phyloP scores from a whole-genome alignment of 2,797 vertebrate genomes.

The Apogon hyalosoma region DNA sequence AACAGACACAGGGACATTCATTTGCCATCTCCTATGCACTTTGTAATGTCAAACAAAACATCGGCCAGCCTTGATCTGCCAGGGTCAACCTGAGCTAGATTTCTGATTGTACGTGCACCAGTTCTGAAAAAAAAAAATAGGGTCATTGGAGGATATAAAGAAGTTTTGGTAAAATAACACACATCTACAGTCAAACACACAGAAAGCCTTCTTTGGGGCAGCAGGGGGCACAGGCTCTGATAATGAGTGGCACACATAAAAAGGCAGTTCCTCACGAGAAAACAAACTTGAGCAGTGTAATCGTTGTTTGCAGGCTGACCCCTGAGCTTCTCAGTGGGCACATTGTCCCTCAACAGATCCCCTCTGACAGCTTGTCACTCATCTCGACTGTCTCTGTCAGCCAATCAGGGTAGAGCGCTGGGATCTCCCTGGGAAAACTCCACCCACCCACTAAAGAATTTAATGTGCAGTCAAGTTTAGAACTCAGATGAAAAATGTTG shows the following conservation, averaged over 20 bases:
- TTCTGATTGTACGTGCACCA: slow-evolving; percentile 68
- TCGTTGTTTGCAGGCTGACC: slow-evolving; percentile 78
- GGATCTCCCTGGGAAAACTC: slow-evolving; percentile 46
- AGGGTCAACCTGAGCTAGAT: slow-evolving; percentile 69
- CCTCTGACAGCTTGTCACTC: slow-evolving; percentile 73
- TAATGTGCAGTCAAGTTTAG: slow-evolving; percentile 50
- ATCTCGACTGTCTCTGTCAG: slow-evolving; percentile 40
- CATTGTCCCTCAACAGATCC: slow-evolving; percentile 70
- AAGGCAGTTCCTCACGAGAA: slow-evolving; percentile 67
- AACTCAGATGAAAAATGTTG: slow-evolving; percentile 46
- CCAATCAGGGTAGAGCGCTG: slow-evolving; percentile 50
- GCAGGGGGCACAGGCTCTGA: slow-evolving; percentile 57
- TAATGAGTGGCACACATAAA: slow-evolving; percentile 82
- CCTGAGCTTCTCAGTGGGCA: slow-evolving; percentile 64
- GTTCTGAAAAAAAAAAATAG: slow-evolving; percentile 60
- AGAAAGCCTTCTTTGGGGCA: slow-evolving; percentile 64
- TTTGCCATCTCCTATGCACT: slow-evolving; percentile 28
- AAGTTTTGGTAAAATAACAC: slow-evolving; percentile 52
- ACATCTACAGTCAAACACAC: slow-evolving; percentile 39
- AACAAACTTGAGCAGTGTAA: slow-evolving; percentile 68
- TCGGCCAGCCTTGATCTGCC: slow-evolving; percentile 45
- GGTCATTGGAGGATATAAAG: slow-evolving; percentile 57
- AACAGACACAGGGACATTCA: slow-evolving; percentile 50
- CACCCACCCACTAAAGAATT: slow-evolving; percentile 28
- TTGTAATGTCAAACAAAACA: slow-evolving; percentile 70